Percentiles rank a stretch among this genome's conserved stretches.
These are phyloP conservation scores for Lophochroa leadbeateri DNA, from an alignment of 2,113 vertebrate genomes.

Conservation along the genomic window DNA sequence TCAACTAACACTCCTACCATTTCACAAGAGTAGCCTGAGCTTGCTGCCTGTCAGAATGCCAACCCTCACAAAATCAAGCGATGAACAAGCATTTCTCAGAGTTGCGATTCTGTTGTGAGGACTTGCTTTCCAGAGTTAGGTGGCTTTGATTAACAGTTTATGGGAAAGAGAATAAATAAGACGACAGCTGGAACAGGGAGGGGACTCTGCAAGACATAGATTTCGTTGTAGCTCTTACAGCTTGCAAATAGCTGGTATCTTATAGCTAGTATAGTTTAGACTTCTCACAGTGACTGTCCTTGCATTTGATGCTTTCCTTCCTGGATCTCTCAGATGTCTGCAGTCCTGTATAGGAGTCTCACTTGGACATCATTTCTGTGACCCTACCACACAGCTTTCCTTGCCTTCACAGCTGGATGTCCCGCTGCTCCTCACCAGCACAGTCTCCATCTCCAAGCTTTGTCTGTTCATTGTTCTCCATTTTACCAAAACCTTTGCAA, in stretches of 20 bases:
- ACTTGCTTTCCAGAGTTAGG: neutral
- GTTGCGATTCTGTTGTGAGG: no score
- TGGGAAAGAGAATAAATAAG: neutral
- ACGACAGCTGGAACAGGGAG: neutral
- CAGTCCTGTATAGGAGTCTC: rapidly evolving
- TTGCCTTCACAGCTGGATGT: rapidly evolving
- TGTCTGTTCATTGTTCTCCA: rapidly evolving
- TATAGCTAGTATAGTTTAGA: rapidly evolving
- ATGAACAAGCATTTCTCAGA: neutral
- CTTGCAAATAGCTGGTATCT: rapidly evolving
- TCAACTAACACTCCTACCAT: neutral
- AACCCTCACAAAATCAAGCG: rapidly evolving
- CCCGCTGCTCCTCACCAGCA: rapidly evolving
- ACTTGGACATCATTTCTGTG: rapidly evolving
- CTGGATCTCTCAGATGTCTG: no score
- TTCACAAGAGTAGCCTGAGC: neutral
- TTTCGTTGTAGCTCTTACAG: neutral
- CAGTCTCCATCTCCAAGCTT: rapidly evolving
- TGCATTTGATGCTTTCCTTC: neutral
- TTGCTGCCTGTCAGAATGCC: neutral
- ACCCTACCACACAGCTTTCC: rapidly evolving
- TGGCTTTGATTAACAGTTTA: neutral
- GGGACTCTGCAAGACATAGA: neutral
- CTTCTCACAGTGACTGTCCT: neutral
- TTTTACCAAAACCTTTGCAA: neutral